Conservation (phyloP, 2,888 invertebrate genomes). For the Sinopyrophorus schimmeli region DNA sequence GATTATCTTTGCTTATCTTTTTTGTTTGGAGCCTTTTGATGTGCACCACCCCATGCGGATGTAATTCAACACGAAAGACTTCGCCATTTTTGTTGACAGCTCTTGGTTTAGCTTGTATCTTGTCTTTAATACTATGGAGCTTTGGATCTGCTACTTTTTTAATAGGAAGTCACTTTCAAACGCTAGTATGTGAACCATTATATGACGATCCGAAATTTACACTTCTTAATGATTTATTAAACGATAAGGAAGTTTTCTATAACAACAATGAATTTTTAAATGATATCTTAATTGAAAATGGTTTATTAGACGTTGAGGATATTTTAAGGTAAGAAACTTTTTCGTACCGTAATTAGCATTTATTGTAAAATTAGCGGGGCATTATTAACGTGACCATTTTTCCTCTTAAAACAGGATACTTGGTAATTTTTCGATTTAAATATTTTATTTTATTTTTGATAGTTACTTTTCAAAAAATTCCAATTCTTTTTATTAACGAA, state of each 20-base stretch:
- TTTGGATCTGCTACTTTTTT: constrained; percentile 62
- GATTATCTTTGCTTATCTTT: constrained; percentile 48
- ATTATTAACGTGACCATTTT: too few species aligned
- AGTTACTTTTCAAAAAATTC: too few species aligned
- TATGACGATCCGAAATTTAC: constrained; percentile 68
- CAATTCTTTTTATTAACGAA: too few species aligned
- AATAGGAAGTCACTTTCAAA: constrained; percentile 68
- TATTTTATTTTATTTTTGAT: too few species aligned
- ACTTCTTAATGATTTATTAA: constrained; percentile 67
- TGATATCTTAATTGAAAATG: constrained; percentile 60
- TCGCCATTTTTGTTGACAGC: constrained; percentile 54
- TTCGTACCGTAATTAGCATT: too few species aligned
- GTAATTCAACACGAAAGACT: constrained; percentile 47
- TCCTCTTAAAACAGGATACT: too few species aligned
- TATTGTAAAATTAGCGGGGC: not conserved
- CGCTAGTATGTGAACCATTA: constrained; percentile 72
- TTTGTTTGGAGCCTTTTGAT: constrained; percentile 59
- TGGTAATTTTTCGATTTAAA: too few species aligned
- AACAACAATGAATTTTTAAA: constrained; percentile 61
- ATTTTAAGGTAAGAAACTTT: constrained; percentile 58
- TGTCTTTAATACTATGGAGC: constrained; percentile 65
- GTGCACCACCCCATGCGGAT: constrained; percentile 56
- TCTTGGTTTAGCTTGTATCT: constrained; percentile 61
- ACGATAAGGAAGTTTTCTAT: constrained; percentile 67
- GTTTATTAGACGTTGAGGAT: constrained; percentile 59